Base-by-base conservation (phyloP, 2,113 vertebrate genomes). In the Syrmaticus mikado region DNA sequence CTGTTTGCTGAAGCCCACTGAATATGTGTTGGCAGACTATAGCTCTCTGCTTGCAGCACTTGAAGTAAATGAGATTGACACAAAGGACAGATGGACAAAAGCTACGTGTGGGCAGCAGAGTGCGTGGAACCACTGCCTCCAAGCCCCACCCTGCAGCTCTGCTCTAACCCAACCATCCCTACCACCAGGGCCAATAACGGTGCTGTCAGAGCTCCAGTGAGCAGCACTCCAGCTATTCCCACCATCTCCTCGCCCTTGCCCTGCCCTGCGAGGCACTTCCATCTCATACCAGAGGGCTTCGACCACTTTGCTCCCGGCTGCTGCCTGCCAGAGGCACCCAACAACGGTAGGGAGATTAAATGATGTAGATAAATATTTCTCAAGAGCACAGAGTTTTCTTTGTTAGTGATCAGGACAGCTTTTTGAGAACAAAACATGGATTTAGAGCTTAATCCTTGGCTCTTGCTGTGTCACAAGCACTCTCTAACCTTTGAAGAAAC, bases 371-470 rank as follows among this genome's bases (percentile, higher is more conserved):
- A 85, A 74, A 71, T 74, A 71, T 83, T 91, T 95, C 62, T 52
- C 57, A 50, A 85, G 78, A 91, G 78, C 64, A 21, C 0, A 3
- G 55, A 85, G 50, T 53, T 89, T 57, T 17, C 65, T 74, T 83
- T 85, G 77, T 62, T 77, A 74, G 82, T 6, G 72, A 71, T 65
- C 79, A 78, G 52, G 61, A 72, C 64, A 85, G 82, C 38, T 93
- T 87, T 92, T 85, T 74, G 27, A 91, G 72, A 75, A 91, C 89
- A 93, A 92, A 92, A 71, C 64, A 50, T 9, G 82, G 89, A 87
- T 61, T 94, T 94, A 61, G 57, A 94, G 62, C 53, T 88, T 90
- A 96, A 95, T 93, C 91, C 38, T 22, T 61, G 38, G 28, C 22
- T 93, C 85, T 83, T 64, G 82, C 91, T 72, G 82, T 17, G 64